Conservation (phyloP, 2,888 invertebrate genomes). For the Catocala sponsa region DNA sequence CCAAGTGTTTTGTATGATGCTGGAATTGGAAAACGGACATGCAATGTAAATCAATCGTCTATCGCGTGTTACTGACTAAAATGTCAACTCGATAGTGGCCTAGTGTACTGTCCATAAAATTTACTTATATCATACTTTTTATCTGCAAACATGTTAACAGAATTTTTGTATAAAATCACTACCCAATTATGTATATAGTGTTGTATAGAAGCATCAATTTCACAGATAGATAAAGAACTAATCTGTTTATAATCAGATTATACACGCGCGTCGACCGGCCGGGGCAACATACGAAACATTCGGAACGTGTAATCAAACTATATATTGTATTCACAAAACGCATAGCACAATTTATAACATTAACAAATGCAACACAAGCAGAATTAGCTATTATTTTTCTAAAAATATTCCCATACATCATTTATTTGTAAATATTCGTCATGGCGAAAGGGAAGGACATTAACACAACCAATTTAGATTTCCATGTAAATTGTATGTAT, state of each 20-base stretch:
- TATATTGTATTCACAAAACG: conserved; percentile 53
- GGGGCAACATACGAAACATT: conserved; percentile 32
- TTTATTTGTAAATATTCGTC: conserved; percentile 45
- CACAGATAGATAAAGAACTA: conserved; percentile 1
- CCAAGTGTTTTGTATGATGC: conserved; percentile 35
- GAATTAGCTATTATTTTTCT: conserved; percentile 52
- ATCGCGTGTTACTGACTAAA: no score
- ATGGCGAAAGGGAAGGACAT: conserved; percentile 29
- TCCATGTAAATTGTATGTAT: conserved; percentile 40
- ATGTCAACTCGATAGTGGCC: no score
- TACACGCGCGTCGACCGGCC: background rate
- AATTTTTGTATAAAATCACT: no score
- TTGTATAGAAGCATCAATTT: background rate
- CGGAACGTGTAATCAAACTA: conserved; percentile 30
- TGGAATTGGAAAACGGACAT: background rate
- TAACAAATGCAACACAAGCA: conserved; percentile 39
- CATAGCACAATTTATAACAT: conserved; percentile 58
- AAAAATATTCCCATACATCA: conserved; percentile 38
- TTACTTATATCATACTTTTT: no score
- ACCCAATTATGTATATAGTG: no score
- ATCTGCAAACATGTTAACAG: no score
- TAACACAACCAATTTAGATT: conserved; percentile 27
- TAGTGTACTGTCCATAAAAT: no score
- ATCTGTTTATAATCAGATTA: conserved; percentile 7
- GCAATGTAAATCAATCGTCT: no score